phyloP scores from a whole-genome alignment of 2,888 invertebrate genomes.

The Lamproptera curius region DNA sequence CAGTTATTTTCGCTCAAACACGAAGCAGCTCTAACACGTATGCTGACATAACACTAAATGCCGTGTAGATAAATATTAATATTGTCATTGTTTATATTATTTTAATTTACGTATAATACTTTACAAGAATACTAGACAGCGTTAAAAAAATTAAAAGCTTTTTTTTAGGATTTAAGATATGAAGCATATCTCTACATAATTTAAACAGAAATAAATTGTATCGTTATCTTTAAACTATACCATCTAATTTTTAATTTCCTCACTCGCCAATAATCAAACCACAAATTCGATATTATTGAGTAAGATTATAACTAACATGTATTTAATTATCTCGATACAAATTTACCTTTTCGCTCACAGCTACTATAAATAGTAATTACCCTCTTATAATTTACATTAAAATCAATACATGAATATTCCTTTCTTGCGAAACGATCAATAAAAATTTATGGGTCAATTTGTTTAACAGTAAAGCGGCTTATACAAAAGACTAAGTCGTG shows the following conservation, averaged over 20 bases:
- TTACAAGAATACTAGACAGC: constrained; percentile 62
- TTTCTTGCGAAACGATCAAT: constrained; percentile 16
- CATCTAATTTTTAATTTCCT: constrained; percentile 8
- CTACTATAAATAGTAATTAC: constrained; percentile 19
- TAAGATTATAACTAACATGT: constrained; percentile 6
- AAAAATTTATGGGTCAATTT: constrained; percentile 27
- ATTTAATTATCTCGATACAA: constrained; percentile 6
- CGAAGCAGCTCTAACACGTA: constrained; percentile 65
- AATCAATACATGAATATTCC: constrained; percentile 7
- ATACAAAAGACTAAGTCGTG: constrained; percentile 58
- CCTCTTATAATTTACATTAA: constrained; percentile 19
- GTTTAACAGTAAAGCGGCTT: constrained; percentile 45
- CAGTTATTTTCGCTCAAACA: constrained; percentile 53
- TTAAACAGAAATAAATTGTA: constrained; percentile 33
- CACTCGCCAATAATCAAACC: constrained; percentile 18
- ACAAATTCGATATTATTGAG: constrained; percentile 16
- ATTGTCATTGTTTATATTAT: constrained; percentile 72
- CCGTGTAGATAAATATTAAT: constrained; percentile 70
- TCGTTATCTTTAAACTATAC: constrained; percentile 8
- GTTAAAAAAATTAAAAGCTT: constrained; percentile 47
- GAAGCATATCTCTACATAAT: constrained; percentile 39
- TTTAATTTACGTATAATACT: constrained; percentile 63
- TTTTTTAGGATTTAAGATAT: constrained; percentile 38
- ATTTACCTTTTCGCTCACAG: constrained; percentile 15
- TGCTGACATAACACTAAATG: constrained; percentile 64